Evolutionary conservation across 2,797 vertebrate genomes (phyloP).

Genomic region (Alfaro cultratus): DNA sequence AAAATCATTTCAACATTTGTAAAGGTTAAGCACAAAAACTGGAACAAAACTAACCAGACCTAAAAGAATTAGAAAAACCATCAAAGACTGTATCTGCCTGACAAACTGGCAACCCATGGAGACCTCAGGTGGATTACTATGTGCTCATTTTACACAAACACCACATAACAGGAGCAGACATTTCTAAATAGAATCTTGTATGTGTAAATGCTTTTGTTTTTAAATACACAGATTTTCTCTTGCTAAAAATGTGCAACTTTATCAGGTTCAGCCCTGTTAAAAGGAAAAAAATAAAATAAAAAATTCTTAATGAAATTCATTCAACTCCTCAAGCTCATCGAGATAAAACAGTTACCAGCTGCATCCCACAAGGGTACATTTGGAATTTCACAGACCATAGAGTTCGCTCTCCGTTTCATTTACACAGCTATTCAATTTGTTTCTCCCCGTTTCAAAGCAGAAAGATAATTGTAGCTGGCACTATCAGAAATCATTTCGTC

Average conservation of each 20-base stretch:
- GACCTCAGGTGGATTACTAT: constrained; percentile 28
- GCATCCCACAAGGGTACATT: constrained; percentile 69
- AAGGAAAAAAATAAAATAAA: constrained; percentile 82
- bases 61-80: constrained; percentile 27
- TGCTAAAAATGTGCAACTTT: constrained; percentile 46
- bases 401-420: constrained; percentile 64
- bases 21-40: constrained; percentile 20
- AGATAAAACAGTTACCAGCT: constrained; percentile 88
- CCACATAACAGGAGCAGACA: constrained; percentile 48
- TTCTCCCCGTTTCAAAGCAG: constrained; percentile 54
- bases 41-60: constrained; percentile 30
- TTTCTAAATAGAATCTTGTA: constrained; percentile 37
- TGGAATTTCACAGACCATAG: constrained; percentile 75
- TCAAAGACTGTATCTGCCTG: constrained; percentile 20
- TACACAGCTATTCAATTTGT: constrained; percentile 62
- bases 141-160: constrained; percentile 54
- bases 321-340: constrained; percentile 83
- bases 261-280: constrained; percentile 63
- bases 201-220: constrained; percentile 42
- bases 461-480: constrained; percentile 49
- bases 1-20: constrained; percentile 2
- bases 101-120: constrained; percentile 8
- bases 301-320: constrained; percentile 78
- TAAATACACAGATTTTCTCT: constrained; percentile 55
- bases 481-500: constrained; percentile 49